Conservation (phyloP, 2,113 vertebrate species). For the Cairina moschata region DNA sequence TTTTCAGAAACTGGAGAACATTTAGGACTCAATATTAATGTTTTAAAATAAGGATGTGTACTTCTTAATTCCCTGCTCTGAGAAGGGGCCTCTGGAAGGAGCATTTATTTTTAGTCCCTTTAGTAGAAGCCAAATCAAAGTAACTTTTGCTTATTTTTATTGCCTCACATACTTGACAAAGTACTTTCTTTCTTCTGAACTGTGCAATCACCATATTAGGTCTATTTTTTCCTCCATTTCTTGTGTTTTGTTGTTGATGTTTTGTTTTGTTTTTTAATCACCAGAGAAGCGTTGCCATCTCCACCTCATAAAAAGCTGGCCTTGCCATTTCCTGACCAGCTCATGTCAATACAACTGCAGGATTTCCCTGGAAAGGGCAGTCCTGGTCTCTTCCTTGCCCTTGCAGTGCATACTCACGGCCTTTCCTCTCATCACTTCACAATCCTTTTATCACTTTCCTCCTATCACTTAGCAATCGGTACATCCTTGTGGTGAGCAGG, state of each 20-base stretch:
- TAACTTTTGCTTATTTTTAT: background rate
- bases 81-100: background rate
- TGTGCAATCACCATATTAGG: background rate
- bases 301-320: background rate
- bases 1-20: background rate
- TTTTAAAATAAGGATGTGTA: background rate
- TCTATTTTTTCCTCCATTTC: background rate
- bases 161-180: background rate
- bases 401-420: background rate
- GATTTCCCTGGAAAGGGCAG: background rate
- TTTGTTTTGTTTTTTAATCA: background rate
- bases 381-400: background rate
- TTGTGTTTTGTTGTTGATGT: too few species aligned
- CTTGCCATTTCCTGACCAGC: background rate
- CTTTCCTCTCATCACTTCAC: background rate
- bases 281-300: background rate
- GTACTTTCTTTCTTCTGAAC: background rate
- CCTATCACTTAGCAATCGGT: background rate
- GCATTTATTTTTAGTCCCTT: background rate
- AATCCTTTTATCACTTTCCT: too few species aligned
- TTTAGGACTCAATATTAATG: background rate
- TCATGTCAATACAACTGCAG: background rate
- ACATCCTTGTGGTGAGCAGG: background rate
- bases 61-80: background rate
- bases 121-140: background rate